Percentiles rank a stretch among this genome's conserved stretches.
These are phyloP conservation scores for Morelia viridis DNA, from an alignment of 2,797 vertebrate genomes.

Conservation along the genomic window DNA sequence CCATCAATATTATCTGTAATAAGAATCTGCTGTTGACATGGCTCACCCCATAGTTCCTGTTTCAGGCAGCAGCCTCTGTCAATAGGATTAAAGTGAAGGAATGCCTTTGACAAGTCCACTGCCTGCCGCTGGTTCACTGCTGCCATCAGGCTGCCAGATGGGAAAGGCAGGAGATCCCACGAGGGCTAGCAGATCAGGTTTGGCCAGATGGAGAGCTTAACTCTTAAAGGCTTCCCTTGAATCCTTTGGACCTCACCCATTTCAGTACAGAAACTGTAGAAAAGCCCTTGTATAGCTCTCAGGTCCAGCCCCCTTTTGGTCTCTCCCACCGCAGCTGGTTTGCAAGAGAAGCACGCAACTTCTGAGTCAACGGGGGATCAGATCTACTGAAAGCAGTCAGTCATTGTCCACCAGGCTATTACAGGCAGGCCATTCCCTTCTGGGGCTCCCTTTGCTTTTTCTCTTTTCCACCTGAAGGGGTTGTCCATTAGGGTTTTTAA, in stretches of 20 bases:
- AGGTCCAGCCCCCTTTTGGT: not conserved
- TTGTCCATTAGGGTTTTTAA: not conserved
- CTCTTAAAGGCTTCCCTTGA: not conserved
- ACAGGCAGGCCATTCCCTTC: not conserved
- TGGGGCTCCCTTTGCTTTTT: not conserved
- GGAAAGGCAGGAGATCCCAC: constrained; percentile 43
- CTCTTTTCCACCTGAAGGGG: not conserved
- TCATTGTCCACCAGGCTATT: not conserved
- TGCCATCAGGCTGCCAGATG: constrained; percentile 69
- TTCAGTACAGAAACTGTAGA: not conserved
- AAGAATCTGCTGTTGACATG: constrained; percentile 76
- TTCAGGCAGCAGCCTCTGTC: constrained; percentile 71
- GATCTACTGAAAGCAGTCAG: not conserved
- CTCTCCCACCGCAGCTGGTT: not conserved
- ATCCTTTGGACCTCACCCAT: not conserved
- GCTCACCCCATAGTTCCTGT: constrained; percentile 72
- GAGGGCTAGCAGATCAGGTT: not conserved
- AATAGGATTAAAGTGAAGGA: constrained; percentile 75
- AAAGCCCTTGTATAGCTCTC: not conserved
- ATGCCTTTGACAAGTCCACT: constrained; percentile 72
- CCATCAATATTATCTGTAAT: constrained; percentile 77
- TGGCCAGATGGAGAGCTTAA: not conserved
- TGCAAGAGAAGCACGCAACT: not conserved
- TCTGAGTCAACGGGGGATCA: not conserved
- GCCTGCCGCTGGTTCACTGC: constrained; percentile 67